Evolutionary conservation across 2,113 vertebrate species (phyloP).

Genomic region (Loxodonta africana): DNA sequence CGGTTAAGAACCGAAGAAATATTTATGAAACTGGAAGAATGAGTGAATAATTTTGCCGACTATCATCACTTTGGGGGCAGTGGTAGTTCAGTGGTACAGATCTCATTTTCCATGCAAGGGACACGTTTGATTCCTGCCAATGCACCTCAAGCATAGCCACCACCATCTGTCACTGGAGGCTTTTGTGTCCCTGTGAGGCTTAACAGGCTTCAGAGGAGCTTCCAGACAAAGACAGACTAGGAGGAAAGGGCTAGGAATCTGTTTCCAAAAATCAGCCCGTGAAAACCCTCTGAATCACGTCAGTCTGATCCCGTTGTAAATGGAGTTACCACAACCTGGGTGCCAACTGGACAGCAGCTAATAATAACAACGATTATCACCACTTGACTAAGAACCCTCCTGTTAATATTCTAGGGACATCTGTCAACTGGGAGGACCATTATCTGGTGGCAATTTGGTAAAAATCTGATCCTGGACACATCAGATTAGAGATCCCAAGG

Average conservation of each 20-base stretch:
- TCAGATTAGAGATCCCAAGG: background rate
- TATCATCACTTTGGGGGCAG: background rate
- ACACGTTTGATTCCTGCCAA: background rate
- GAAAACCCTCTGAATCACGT: background rate
- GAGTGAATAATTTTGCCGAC: background rate
- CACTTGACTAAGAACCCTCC: background rate
- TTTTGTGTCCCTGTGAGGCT: background rate
- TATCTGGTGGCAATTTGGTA: background rate
- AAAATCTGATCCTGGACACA: background rate
- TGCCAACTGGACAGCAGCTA: background rate
- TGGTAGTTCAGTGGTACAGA: background rate
- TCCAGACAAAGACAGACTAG: background rate
- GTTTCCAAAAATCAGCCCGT: background rate
- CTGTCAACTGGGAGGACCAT: background rate
- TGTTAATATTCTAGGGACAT: constrained; percentile 11
- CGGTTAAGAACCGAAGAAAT: background rate
- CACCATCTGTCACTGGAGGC: background rate
- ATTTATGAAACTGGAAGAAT: background rate
- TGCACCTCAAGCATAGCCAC: background rate
- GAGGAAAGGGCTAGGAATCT: background rate
- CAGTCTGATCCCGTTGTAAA: background rate
- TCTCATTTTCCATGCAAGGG: background rate
- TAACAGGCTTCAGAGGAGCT: background rate
- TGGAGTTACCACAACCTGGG: background rate
- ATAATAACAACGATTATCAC: background rate